A percentile compares a stretch with the other conserved stretches of the same genome.
These are phyloP conservation scores for Limnodromus scolopaceus DNA, from an alignment of 2,797 vertebrate genomes.

Conservation along the genomic window DNA sequence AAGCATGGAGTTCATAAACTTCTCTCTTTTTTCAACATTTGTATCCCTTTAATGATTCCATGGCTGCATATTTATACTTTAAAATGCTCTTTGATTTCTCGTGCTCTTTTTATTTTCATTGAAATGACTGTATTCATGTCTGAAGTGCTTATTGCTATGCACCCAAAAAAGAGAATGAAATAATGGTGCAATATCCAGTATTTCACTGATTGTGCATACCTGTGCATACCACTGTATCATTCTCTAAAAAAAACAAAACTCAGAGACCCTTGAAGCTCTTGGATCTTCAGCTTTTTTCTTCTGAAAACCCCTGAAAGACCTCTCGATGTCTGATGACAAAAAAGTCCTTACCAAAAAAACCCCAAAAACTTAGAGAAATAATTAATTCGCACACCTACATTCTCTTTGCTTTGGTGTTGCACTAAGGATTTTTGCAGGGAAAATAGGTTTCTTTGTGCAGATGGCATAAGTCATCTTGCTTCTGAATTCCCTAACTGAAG, in stretches of 20 bases:
- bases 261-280: neutral
- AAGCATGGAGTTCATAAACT: conserved; percentile 69
- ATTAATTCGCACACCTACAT: neutral
- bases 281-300: neutral
- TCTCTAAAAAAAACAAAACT: neutral
- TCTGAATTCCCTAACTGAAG: neutral
- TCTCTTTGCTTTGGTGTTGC: neutral
- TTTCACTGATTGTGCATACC: neutral
- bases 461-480: neutral
- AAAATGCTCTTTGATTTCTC: conserved; percentile 17
- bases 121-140: neutral
- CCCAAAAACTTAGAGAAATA: neutral
- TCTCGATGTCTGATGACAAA: neutral
- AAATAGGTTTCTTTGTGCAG: neutral
- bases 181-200: neutral
- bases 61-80: neutral
- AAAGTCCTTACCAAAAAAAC: neutral
- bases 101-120: conserved; percentile 5
- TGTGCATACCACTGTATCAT: neutral
- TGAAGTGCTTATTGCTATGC: neutral
- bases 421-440: neutral
- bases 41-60: conserved; percentile 41
- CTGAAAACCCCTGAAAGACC: neutral
- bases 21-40: conserved; percentile 45
- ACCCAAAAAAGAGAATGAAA: neutral